Percentiles rank a stretch among this genome's conserved stretches.
Conservation (phyloP, 2,888 invertebrate genomes). For the Ectemnius continuus region DNA sequence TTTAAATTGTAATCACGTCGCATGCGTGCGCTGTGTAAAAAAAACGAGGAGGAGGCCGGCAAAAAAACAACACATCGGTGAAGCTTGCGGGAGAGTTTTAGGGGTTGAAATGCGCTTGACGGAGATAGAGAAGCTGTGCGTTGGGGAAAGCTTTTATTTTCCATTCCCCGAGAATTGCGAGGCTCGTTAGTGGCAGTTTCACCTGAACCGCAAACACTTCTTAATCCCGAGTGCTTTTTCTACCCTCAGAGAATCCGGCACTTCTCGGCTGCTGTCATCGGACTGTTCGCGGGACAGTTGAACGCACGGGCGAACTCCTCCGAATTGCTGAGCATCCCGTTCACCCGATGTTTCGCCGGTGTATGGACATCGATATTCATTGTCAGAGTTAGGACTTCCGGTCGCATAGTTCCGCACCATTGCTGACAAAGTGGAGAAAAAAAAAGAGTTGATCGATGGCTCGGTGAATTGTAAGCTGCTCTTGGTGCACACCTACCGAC, state of each 20-base stretch:
- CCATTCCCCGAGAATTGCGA: too few relatives aligned
- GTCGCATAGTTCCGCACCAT: background rate
- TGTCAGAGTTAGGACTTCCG: background rate
- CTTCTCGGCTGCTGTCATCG: background rate
- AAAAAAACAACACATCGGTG: too few relatives aligned
- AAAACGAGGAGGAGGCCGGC: too few relatives aligned
- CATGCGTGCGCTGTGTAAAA: too few relatives aligned
- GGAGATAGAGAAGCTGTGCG: too few relatives aligned
- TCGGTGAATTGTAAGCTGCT: background rate
- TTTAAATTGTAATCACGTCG: too few relatives aligned
- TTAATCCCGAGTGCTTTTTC: too few relatives aligned
- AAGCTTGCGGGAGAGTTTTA: too few relatives aligned
- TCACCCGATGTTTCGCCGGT: background rate
- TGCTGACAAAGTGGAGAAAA: background rate
- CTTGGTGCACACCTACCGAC: conserved; percentile 6
- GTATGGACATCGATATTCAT: background rate
- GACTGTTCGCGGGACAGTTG: background rate
- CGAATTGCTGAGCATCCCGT: background rate
- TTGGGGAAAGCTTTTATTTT: too few relatives aligned
- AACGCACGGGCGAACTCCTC: background rate
- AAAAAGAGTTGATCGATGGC: background rate
- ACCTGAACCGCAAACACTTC: too few relatives aligned
- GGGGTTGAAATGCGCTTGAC: too few relatives aligned
- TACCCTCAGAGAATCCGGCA: background rate
- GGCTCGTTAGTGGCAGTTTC: too few relatives aligned